A percentile compares a stretch with the other conserved stretches of the same genome.
Conservation (phyloP, 2,797 vertebrate genomes). For the Sebastes elongatus region DNA sequence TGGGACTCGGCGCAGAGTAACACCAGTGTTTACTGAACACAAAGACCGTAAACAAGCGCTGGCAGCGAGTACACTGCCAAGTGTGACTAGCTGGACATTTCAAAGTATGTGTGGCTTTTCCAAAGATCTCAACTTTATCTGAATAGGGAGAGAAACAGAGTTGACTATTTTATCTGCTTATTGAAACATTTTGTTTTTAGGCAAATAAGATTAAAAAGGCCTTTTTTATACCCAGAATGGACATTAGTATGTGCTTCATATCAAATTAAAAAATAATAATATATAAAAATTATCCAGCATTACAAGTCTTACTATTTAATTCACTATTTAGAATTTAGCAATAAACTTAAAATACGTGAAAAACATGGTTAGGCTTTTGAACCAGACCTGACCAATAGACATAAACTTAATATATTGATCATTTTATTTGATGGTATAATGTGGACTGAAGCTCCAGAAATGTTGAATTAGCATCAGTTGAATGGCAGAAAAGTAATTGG, state of each 20-base stretch:
- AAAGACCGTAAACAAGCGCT: slow-evolving; percentile 70
- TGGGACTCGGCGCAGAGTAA: slow-evolving; percentile 60
- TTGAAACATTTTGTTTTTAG: background rate
- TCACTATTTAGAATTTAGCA: background rate
- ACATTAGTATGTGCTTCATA: background rate
- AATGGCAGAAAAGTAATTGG: background rate
- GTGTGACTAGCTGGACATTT: slow-evolving; percentile 48
- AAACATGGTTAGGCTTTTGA: background rate
- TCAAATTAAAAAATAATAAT: background rate
- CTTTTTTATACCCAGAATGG: background rate
- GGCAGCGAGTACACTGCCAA: slow-evolving; percentile 49
- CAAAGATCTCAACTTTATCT: slow-evolving; percentile 17
- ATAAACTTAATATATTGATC: background rate
- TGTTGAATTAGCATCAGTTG: background rate
- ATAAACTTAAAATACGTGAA: background rate
- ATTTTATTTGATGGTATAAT: background rate
- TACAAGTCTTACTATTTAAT: background rate
- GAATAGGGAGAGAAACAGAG: background rate
- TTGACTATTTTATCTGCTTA: background rate
- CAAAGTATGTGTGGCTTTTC: slow-evolving; percentile 36
- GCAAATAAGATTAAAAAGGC: background rate
- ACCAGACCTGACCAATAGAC: background rate
- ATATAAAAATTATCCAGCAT: background rate
- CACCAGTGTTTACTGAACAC: slow-evolving; percentile 77
- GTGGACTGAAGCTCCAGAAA: background rate